phyloP scores from a whole-genome alignment of 2,888 invertebrate species.

The Nomada ferruginata region DNA sequence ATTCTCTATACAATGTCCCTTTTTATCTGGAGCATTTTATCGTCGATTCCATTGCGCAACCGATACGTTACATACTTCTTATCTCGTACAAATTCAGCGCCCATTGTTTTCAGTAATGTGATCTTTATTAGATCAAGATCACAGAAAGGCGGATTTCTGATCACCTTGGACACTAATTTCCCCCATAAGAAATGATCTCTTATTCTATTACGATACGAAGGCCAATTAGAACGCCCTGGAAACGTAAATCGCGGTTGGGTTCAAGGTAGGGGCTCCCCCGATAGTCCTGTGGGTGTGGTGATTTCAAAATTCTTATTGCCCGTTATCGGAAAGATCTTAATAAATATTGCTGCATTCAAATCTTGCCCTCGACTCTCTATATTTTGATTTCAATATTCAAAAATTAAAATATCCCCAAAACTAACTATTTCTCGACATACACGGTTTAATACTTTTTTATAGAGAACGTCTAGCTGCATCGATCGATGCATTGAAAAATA shows the following conservation, averaged over 20 bases:
- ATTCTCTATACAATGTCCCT: not conserved
- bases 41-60: constrained; percentile 7
- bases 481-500: no score
- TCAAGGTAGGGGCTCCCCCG: constrained; percentile 58
- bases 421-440: no score
- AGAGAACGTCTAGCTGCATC: no score
- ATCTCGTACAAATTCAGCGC: not conserved
- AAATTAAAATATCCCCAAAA: no score
- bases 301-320: constrained; percentile 64
- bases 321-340: constrained; percentile 49
- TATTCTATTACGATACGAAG: constrained; percentile 37
- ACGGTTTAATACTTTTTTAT: no score
- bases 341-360: constrained; percentile 53
- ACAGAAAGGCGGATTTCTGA: not conserved
- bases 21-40: constrained; percentile 10
- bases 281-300: constrained; percentile 61
- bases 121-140: constrained; percentile 7
- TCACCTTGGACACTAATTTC: constrained; percentile 31
- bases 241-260: constrained; percentile 61
- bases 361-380: no score
- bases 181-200: constrained; percentile 18
- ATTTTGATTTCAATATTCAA: no score
- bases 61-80: not conserved
- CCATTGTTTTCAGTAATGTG: constrained; percentile 16
- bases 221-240: constrained; percentile 60